A percentile compares a stretch with the other conserved stretches of the same genome.
phyloP scores from a whole-genome alignment of 2,888 invertebrate genomes.

The Lasioglossum villosulum region DNA sequence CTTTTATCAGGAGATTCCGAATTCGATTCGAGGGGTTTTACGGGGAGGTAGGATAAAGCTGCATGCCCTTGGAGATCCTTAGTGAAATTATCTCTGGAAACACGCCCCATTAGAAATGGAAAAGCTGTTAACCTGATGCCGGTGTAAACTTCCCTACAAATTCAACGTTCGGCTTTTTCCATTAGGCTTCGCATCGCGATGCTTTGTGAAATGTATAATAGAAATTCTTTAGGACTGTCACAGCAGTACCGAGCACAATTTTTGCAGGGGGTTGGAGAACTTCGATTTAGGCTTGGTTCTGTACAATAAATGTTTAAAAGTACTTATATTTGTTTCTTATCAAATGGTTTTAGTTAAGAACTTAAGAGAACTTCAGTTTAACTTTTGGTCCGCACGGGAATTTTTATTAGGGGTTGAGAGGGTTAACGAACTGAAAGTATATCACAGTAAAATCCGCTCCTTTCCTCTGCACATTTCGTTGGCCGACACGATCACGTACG shows the following conservation, averaged over 20 bases:
- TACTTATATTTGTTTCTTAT: too few species aligned
- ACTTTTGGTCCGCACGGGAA: too few species aligned
- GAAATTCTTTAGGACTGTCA: background rate
- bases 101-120: background rate
- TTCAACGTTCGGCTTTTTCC: background rate
- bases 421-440: background rate
- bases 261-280: background rate
- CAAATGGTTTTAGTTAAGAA: too few species aligned
- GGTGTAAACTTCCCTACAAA: background rate
- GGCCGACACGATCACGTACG: background rate
- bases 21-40: slow-evolving; percentile 35
- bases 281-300: background rate
- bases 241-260: background rate
- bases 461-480: background rate
- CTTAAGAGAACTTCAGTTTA: too few species aligned
- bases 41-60: background rate
- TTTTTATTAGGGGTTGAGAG: too few species aligned
- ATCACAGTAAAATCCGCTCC: background rate
- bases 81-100: slow-evolving; percentile 31
- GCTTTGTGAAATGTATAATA: background rate
- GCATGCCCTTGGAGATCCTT: background rate
- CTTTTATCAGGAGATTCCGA: slow-evolving; percentile 28
- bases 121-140: background rate
- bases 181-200: too few species aligned
- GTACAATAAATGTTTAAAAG: background rate